A percentile compares a stretch with the other conserved stretches of the same genome.
Evolutionary conservation across 2,888 invertebrate genomes (phyloP).

Genomic region (Lottia gigantea): DNA sequence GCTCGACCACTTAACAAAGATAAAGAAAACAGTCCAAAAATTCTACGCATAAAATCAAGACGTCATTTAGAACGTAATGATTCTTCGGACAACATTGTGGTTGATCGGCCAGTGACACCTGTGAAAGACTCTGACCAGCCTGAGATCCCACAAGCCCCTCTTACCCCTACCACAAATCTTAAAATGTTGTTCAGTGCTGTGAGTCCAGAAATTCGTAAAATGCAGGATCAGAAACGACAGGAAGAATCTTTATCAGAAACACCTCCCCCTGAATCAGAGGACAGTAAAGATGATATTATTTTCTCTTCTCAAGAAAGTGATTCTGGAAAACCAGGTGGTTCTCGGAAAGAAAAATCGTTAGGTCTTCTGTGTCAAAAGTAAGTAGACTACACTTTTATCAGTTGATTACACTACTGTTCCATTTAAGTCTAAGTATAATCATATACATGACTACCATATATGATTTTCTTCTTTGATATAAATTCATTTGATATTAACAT

Average conservation of each 20-base stretch:
- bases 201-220: conserved; percentile 65
- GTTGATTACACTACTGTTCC: too few species aligned
- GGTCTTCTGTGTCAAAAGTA: conserved; percentile 66
- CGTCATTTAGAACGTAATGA: conserved; percentile 19
- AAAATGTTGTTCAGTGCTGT: conserved; percentile 77
- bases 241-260: neutral
- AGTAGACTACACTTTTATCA: conserved; percentile 21
- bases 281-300: conserved; percentile 27
- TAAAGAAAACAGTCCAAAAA: conserved; percentile 24
- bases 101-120: conserved; percentile 34
- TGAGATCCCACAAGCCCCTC: conserved; percentile 55
- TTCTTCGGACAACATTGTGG: conserved; percentile 25
- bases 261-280: conserved; percentile 17
- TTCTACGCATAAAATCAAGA: conserved; percentile 15
- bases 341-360: conserved; percentile 65
- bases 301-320: conserved; percentile 35
- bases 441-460: too few species aligned
- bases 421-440: too few species aligned
- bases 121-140: conserved; percentile 22
- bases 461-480: too few species aligned
- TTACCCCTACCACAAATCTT: conserved; percentile 78
- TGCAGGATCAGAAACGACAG: conserved; percentile 33
- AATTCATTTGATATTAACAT: too few species aligned
- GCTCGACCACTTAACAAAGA: conserved; percentile 22
- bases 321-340: conserved; percentile 31